These are phyloP conservation scores for Sinocyclocheilus maitianheensis DNA, from an alignment of 2,113 vertebrate genomes.

Conservation along the genomic window DNA sequence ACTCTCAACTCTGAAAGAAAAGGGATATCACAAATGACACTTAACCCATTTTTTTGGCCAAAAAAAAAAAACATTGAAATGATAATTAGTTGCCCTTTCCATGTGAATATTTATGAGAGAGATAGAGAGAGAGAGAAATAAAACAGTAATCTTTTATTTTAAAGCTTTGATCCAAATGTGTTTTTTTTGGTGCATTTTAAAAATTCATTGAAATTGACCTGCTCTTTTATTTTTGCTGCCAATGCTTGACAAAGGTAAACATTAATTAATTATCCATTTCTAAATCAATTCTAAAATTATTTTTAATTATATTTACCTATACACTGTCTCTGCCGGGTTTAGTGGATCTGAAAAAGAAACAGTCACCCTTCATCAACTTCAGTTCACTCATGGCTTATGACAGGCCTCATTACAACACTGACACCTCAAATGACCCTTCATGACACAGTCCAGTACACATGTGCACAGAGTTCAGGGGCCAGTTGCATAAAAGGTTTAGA, in stretches of 20 bases:
- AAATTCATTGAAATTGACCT: background rate
- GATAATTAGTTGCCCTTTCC: background rate
- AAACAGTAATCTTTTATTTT: background rate
- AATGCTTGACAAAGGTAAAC: conserved; percentile 7
- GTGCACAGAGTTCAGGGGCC: background rate
- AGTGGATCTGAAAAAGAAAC: conserved; percentile 8
- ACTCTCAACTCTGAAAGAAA: no score
- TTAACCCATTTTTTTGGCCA: background rate
- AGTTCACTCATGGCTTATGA: conserved; percentile 20
- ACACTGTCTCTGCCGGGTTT: background rate
- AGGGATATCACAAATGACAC: background rate
- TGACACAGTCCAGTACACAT: conserved; percentile 33
- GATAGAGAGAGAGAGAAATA: no score
- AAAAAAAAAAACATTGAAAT: no score
- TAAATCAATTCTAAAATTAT: background rate
- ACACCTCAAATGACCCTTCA: conserved; percentile 29
- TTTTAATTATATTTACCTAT: background rate
- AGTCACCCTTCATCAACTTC: conserved; percentile 5
- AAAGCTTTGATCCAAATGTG: background rate
- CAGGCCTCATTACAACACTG: conserved; percentile 26
- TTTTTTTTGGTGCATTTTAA: no score
- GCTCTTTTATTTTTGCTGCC: background rate
- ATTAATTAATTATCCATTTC: background rate
- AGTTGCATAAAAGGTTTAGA: no score
- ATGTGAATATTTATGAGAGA: background rate